Percentiles rank a stretch among this genome's conserved stretches.
phyloP scores from a whole-genome alignment of 2,113 vertebrate genomes.

The Petromus typicus region DNA sequence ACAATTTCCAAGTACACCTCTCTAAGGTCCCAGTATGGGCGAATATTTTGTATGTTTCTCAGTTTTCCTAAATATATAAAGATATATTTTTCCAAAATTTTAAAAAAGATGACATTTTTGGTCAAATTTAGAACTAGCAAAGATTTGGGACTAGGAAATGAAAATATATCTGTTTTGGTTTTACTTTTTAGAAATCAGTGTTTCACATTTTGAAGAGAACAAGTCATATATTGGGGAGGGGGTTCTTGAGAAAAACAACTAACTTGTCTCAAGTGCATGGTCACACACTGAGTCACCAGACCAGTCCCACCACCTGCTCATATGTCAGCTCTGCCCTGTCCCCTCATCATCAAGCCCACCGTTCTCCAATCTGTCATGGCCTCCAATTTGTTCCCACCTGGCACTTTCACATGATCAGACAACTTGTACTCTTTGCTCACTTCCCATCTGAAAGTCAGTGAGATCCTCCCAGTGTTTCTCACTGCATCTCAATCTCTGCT shows the following conservation, averaged over 20 bases:
- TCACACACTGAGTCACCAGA: background rate
- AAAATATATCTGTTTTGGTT: background rate
- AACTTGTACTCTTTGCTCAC: background rate
- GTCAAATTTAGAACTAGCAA: constrained; percentile 30
- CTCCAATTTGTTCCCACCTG: background rate
- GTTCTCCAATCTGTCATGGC: background rate
- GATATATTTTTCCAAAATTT: background rate
- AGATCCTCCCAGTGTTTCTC: background rate
- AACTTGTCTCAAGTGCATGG: accelerated
- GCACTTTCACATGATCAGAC: background rate
- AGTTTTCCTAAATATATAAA: background rate
- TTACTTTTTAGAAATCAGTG: background rate
- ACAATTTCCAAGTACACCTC: background rate
- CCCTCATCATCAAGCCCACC: accelerated
- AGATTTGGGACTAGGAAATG: background rate
- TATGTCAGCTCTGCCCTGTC: background rate
- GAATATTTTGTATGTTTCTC: background rate
- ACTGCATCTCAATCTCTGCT: background rate
- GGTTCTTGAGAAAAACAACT: background rate
- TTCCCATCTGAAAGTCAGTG: background rate
- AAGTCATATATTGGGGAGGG: background rate
- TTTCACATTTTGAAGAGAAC: background rate
- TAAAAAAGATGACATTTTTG: background rate
- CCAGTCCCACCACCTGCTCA: background rate
- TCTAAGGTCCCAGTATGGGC: background rate